phyloP scores from a whole-genome alignment of 2,797 vertebrate species.

The Brotula barbata region DNA sequence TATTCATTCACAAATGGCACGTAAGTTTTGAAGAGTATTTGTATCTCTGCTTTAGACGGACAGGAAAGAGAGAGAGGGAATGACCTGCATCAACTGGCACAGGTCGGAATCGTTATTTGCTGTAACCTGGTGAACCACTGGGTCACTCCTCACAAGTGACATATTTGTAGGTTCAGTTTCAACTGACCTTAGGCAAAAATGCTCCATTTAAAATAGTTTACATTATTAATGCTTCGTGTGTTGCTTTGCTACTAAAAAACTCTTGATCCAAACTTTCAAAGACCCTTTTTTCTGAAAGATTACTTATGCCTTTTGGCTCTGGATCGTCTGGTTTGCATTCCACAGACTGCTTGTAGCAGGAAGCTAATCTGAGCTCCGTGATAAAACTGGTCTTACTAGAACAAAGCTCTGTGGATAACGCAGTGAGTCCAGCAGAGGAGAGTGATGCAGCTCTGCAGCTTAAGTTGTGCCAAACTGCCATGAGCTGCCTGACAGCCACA shows the following conservation, averaged over 20 bases:
- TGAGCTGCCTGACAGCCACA: conserved; percentile 61
- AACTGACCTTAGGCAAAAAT: not conserved
- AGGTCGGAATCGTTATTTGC: not conserved
- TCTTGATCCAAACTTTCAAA: conserved; percentile 9
- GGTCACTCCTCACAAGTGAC: too few relatives aligned
- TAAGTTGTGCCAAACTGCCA: conserved; percentile 60
- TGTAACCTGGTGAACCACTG: too few relatives aligned
- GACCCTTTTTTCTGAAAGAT: not conserved
- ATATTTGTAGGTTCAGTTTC: not conserved
- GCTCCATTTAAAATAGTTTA: too few relatives aligned
- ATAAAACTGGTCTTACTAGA: conserved; percentile 65
- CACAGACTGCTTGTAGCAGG: conserved; percentile 41
- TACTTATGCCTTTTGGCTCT: conserved; percentile 20
- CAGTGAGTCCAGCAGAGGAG: conserved; percentile 49
- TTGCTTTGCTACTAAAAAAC: conserved; percentile 5
- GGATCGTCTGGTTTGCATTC: conserved; percentile 40
- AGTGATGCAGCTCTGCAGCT: conserved; percentile 28
- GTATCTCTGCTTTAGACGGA: too few relatives aligned
- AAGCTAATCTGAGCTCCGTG: conserved; percentile 54
- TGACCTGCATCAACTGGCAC: too few relatives aligned
- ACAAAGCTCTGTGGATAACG: conserved; percentile 56
- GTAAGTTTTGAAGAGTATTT: too few relatives aligned
- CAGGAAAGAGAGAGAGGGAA: too few relatives aligned
- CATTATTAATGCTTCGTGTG: too few relatives aligned
- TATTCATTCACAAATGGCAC: too few relatives aligned